These are phyloP conservation scores for Rhabdomys dilectus DNA, from an alignment of 2,113 vertebrate species.

Conservation along the genomic window DNA sequence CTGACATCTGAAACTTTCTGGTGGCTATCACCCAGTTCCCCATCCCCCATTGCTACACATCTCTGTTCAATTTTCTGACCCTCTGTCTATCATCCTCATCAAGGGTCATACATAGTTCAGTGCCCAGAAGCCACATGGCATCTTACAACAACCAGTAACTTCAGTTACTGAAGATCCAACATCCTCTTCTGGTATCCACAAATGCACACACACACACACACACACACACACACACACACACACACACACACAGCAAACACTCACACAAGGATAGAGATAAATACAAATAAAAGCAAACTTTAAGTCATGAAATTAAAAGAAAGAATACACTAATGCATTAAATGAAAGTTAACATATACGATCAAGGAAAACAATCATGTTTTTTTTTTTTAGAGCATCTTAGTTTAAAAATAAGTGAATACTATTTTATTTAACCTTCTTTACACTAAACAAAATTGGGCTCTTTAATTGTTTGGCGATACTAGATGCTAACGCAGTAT, in stretches of 20 bases:
- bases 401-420: constrained; percentile 44
- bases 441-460: constrained; percentile 49
- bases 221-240: neutral
- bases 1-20: too few species aligned
- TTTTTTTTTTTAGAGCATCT: constrained; percentile 2
- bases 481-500: constrained; percentile 18
- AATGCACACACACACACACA: neutral
- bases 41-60: too few species aligned
- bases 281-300: neutral
- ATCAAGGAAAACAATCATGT: neutral
- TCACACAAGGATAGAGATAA: neutral
- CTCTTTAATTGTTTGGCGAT: constrained; percentile 44
- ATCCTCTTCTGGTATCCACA: neutral
- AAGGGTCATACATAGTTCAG: too few species aligned
- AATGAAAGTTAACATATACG: constrained; percentile 5
- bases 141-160: neutral
- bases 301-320: constrained; percentile 19
- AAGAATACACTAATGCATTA: neutral
- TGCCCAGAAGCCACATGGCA: neutral
- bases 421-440: constrained; percentile 59
- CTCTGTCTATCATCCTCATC: too few species aligned
- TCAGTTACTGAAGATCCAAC: neutral
- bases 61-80: too few species aligned
- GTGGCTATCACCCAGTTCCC: too few species aligned
- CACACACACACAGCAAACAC: neutral